Evolutionary conservation across 2,888 invertebrate genomes (phyloP).

Genomic region (Acanthoscelides obtectus): DNA sequence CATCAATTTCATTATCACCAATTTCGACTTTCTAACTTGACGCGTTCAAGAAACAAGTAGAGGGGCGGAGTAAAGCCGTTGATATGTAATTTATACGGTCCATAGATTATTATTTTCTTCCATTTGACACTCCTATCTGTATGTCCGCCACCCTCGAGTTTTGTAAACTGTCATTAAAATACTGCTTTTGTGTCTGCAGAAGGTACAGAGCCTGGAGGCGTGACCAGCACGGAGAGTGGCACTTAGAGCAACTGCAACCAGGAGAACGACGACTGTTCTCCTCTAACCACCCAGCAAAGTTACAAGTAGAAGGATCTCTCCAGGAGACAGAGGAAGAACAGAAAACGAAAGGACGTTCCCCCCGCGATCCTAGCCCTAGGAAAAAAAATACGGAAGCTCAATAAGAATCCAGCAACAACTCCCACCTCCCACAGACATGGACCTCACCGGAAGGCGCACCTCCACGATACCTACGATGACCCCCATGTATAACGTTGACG

Average conservation of each 20-base stretch:
- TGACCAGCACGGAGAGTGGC: slow-evolving; percentile 32
- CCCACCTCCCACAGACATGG: slow-evolving; percentile 1
- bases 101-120: too few relatives aligned
- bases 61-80: too few relatives aligned
- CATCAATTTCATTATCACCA: too few relatives aligned
- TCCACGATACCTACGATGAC: too few relatives aligned
- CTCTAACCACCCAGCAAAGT: slow-evolving; percentile 47
- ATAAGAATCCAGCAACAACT: slow-evolving; percentile 9
- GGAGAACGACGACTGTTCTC: slow-evolving; percentile 39
- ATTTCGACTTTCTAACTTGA: too few relatives aligned
- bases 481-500: slow-evolving; percentile 50
- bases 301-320: slow-evolving; percentile 51
- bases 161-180: too few relatives aligned
- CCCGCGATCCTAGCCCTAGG: slow-evolving; percentile 29
- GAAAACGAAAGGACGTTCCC: slow-evolving; percentile 33
- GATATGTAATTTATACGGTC: too few relatives aligned
- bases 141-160: too few relatives aligned
- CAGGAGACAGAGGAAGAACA: slow-evolving; percentile 53
- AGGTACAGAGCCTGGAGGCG: slow-evolving; percentile 47
- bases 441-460: too few relatives aligned
- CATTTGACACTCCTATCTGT: too few relatives aligned
- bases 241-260: slow-evolving; percentile 37
- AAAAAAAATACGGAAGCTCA: slow-evolving; percentile 15
- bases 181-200: slow-evolving; percentile 39
- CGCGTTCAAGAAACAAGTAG: too few relatives aligned